Percentiles rank a stretch among this genome's conserved stretches.
These are phyloP conservation scores for Serilophus lunatus DNA, from an alignment of 2,113 vertebrate genomes.

Conservation along the genomic window DNA sequence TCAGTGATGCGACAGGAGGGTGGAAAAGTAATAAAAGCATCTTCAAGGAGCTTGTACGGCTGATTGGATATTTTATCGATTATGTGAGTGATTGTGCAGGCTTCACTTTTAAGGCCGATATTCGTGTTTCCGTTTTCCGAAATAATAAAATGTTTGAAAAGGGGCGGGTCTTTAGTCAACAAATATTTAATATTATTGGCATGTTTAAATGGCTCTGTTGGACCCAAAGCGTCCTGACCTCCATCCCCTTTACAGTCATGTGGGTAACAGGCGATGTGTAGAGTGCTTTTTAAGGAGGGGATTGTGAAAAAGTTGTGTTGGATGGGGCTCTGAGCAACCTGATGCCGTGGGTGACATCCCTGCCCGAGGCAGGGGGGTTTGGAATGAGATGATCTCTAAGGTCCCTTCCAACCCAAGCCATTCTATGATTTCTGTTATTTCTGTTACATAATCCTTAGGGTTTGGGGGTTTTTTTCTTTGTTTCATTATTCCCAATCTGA, in stretches of 20 bases:
- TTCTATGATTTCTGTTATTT: background rate
- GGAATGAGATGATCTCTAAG: background rate
- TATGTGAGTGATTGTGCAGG: background rate
- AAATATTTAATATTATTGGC: background rate
- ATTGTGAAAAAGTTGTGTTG: background rate
- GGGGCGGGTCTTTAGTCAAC: background rate
- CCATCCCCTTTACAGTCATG: rapidly evolving
- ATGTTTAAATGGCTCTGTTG: background rate
- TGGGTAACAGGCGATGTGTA: background rate
- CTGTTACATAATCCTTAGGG: background rate
- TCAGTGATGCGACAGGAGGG: background rate
- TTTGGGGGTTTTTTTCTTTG: background rate
- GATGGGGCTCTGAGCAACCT: background rate
- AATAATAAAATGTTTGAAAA: rapidly evolving
- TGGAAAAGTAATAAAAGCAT: background rate
- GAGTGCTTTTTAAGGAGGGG: background rate
- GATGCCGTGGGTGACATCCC: background rate
- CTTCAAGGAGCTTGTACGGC: rapidly evolving
- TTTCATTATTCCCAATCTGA: background rate
- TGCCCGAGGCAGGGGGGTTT: background rate
- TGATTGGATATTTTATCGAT: no score
- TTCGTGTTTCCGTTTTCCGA: background rate
- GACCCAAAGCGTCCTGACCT: background rate
- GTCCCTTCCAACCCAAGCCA: background rate
- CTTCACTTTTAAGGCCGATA: background rate